A percentile compares a stretch with the other conserved stretches of the same genome.
These are phyloP conservation scores for Andrena flavipes DNA, from an alignment of 2,888 invertebrate species.

Conservation along the genomic window DNA sequence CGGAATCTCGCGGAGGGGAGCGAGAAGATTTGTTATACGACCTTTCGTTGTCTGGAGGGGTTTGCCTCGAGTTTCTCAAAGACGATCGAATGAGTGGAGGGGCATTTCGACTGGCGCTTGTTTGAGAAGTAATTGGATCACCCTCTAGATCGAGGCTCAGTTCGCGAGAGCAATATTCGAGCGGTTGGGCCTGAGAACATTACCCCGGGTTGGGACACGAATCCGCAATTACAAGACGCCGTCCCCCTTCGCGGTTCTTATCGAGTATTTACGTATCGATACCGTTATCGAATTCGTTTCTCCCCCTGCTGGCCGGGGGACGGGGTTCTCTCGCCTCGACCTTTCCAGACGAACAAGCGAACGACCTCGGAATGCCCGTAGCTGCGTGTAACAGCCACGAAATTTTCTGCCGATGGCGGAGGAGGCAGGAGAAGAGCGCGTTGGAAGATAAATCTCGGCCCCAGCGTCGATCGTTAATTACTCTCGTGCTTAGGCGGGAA, in stretches of 20 bases:
- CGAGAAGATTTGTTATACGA: conserved; percentile 48
- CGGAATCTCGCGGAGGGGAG: conserved; percentile 8
- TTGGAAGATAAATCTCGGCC: conserved; percentile 66
- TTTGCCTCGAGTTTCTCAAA: conserved; percentile 63
- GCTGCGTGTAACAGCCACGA: conserved; percentile 44
- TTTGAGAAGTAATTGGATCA: conserved; percentile 72
- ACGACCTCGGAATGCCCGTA: conserved; percentile 63
- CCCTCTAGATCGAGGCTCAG: conserved; percentile 62
- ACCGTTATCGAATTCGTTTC: conserved; percentile 67
- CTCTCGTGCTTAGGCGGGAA: conserved; percentile 70
- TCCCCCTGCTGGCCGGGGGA: conserved; percentile 25
- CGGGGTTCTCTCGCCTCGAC: conserved; percentile 56
- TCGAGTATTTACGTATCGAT: conserved; percentile 75
- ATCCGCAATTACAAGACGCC: conserved; percentile 77
- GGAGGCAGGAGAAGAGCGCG: conserved; percentile 36
- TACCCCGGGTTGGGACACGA: conserved; percentile 72
- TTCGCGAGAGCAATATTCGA: conserved; percentile 63
- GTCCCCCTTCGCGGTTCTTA: conserved; percentile 61
- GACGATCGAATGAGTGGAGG: conserved; percentile 59
- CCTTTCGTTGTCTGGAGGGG: conserved; percentile 19
- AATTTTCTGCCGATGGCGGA: conserved; percentile 57
- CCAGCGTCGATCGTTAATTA: conserved; percentile 71
- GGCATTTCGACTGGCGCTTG: conserved; percentile 55
- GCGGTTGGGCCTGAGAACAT: conserved; percentile 60
- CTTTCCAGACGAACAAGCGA: conserved; percentile 61